Percentiles rank a stretch among this genome's conserved stretches.
phyloP scores from a whole-genome alignment of 2,888 invertebrate species.

The Timandra comae region DNA sequence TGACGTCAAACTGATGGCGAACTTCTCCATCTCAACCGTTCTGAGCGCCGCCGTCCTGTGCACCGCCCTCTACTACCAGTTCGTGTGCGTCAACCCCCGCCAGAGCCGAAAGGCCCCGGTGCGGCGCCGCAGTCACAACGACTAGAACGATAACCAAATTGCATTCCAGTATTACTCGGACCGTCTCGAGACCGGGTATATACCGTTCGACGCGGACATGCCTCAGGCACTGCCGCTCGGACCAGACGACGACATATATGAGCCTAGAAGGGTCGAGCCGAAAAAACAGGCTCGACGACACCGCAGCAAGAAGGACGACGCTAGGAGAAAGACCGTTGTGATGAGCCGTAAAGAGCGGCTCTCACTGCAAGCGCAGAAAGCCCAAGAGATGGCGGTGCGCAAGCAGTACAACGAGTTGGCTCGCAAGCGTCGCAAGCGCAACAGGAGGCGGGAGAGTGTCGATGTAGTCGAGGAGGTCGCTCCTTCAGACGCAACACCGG shows the following conservation, averaged over 20 bases:
- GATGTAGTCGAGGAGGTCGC: too few relatives aligned
- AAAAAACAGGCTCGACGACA: slow-evolving; percentile 9
- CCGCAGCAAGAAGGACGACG: slow-evolving; percentile 13
- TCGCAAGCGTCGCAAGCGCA: slow-evolving; percentile 16
- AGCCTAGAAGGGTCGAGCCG: slow-evolving; percentile 3
- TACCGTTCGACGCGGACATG: slow-evolving; percentile 15
- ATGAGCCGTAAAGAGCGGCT: slow-evolving; percentile 17
- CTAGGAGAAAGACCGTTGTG: slow-evolving; percentile 15
- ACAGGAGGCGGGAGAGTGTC: slow-evolving; percentile 1
- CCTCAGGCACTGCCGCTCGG: neutral
- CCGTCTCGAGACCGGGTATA: slow-evolving; percentile 18
- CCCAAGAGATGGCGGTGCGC: slow-evolving; percentile 5
- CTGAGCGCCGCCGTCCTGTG: slow-evolving; percentile 83
- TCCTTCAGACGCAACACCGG: too few relatives aligned
- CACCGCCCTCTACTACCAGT: slow-evolving; percentile 81
- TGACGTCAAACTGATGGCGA: slow-evolving; percentile 82
- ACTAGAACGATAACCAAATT: slow-evolving; percentile 30
- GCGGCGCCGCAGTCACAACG: slow-evolving; percentile 24
- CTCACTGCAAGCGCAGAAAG: slow-evolving; percentile 7
- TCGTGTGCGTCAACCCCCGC: slow-evolving; percentile 5
- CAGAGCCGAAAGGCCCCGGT: slow-evolving; percentile 9
- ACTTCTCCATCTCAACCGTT: slow-evolving; percentile 83
- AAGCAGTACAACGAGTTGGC: slow-evolving; percentile 9
- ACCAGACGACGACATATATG: neutral
- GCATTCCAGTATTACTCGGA: slow-evolving; percentile 28